Evolutionary conservation across 2,797 vertebrate genomes (phyloP).

Genomic region (Ctenopoma multispine): DNA sequence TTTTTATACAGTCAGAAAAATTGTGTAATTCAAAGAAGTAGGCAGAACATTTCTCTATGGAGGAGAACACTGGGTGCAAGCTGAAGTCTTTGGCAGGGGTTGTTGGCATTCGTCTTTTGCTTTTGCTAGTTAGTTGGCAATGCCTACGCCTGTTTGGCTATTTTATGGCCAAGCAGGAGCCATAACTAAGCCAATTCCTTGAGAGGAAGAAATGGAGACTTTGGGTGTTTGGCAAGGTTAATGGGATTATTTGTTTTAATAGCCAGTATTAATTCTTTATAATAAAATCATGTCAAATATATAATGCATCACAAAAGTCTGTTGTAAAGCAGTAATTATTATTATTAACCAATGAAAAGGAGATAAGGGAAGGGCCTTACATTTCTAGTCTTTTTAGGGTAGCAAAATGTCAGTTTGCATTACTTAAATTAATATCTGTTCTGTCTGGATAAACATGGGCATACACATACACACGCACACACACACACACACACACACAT

Average conservation of each 20-base stretch:
- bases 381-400: constrained; percentile 32
- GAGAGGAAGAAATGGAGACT: constrained; percentile 53
- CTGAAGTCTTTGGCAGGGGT: constrained; percentile 68
- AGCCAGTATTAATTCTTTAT: constrained; percentile 50
- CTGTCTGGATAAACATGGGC: constrained; percentile 65
- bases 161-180: constrained; percentile 69
- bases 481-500: constrained; percentile 42
- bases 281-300: constrained; percentile 44
- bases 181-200: constrained; percentile 65
- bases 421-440: constrained; percentile 62
- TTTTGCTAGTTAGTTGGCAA: constrained; percentile 71
- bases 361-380: constrained; percentile 4
- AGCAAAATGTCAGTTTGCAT: constrained; percentile 54
- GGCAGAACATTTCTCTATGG: constrained; percentile 48
- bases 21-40: constrained; percentile 46
- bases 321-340: constrained; percentile 23
- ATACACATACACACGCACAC: constrained; percentile 44
- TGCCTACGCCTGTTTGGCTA: constrained; percentile 65
- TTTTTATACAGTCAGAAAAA: constrained; percentile 29
- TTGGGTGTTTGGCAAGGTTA: constrained; percentile 56
- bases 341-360: constrained; percentile 9
- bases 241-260: constrained; percentile 48
- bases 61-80: constrained; percentile 69
- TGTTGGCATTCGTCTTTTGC: constrained; percentile 65
- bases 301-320: constrained; percentile 14